Percentiles rank a stretch among this genome's conserved stretches.
Evolutionary conservation across 2,113 vertebrate genomes (phyloP).

Genomic region (Tychaedon coryphoeus): DNA sequence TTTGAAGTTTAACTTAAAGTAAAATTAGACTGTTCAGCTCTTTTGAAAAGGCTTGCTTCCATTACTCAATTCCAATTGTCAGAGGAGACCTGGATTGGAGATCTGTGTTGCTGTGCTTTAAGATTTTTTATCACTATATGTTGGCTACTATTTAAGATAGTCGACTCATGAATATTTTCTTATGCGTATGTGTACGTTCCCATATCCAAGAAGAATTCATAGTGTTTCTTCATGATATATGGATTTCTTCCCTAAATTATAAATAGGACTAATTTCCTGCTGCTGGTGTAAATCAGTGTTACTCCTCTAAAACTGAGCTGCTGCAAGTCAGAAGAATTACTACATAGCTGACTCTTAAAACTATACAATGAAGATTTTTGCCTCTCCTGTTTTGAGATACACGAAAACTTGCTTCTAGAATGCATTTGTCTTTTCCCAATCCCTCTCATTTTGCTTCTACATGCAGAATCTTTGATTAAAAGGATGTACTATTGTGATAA

Average conservation of each 20-base stretch:
- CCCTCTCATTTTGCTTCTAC: not conserved
- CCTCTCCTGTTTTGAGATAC: not conserved
- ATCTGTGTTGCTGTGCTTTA: not conserved
- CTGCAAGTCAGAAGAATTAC: not conserved
- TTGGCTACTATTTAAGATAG: not conserved
- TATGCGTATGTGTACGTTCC: not conserved
- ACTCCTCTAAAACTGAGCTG: not conserved
- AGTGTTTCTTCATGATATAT: not conserved
- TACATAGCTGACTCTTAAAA: not conserved
- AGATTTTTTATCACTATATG: not conserved
- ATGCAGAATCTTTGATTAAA: not conserved
- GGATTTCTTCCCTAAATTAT: not conserved
- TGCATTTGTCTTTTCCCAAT: not conserved
- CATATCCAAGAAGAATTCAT: not conserved
- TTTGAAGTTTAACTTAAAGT: too few species aligned
- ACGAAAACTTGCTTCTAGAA: not conserved
- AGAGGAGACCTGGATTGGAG: not conserved
- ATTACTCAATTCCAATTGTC: not conserved
- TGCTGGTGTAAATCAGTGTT: not conserved
- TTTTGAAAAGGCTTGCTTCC: not conserved
- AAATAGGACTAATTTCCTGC: not conserved
- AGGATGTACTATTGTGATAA: not conserved
- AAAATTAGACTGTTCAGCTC: not conserved
- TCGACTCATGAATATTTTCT: not conserved
- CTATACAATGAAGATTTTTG: not conserved